A percentile compares a stretch with the other conserved stretches of the same genome.
These are phyloP conservation scores for Heterodera carotae DNA, from an alignment of 1,140 invertebrate species.

Conservation along the genomic window DNA sequence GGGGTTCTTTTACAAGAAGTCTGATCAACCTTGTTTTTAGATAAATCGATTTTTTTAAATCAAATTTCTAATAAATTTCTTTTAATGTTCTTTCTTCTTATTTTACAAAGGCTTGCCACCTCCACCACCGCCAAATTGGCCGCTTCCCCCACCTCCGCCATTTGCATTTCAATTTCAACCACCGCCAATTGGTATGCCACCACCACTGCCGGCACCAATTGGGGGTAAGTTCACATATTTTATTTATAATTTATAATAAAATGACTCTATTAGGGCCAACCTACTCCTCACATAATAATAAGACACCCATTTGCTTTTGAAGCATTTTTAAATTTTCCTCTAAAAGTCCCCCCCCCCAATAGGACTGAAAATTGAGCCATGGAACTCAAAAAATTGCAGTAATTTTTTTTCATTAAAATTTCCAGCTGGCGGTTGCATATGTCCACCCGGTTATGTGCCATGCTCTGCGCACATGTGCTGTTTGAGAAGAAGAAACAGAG, in stretches of 20 bases:
- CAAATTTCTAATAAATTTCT: too few relatives aligned
- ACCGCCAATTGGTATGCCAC: neutral
- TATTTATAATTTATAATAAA: neutral
- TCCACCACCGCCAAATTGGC: neutral
- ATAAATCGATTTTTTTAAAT: too few relatives aligned
- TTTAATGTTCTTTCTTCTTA: too few relatives aligned
- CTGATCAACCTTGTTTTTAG: too few relatives aligned
- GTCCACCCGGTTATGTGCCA: conserved; percentile 31
- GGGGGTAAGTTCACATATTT: neutral
- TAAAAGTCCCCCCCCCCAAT: too few relatives aligned
- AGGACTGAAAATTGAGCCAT: neutral
- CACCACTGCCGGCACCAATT: conserved; percentile 1
- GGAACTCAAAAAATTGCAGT: neutral
- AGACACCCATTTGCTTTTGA: too few relatives aligned
- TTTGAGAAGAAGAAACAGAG: conserved; percentile 14
- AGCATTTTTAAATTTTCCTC: too few relatives aligned
- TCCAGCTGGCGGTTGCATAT: conserved; percentile 16
- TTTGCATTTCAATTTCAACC: conserved; percentile 13
- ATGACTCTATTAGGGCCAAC: neutral
- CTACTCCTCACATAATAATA: too few relatives aligned
- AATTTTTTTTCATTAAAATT: neutral
- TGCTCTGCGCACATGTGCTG: conserved; percentile 21
- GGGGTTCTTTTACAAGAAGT: too few relatives aligned
- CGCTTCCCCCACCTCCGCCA: conserved; percentile 7
- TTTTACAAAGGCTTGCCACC: neutral